Conservation (phyloP, 2,113 vertebrate genomes). For the Gymnobelideus leadbeateri region DNA sequence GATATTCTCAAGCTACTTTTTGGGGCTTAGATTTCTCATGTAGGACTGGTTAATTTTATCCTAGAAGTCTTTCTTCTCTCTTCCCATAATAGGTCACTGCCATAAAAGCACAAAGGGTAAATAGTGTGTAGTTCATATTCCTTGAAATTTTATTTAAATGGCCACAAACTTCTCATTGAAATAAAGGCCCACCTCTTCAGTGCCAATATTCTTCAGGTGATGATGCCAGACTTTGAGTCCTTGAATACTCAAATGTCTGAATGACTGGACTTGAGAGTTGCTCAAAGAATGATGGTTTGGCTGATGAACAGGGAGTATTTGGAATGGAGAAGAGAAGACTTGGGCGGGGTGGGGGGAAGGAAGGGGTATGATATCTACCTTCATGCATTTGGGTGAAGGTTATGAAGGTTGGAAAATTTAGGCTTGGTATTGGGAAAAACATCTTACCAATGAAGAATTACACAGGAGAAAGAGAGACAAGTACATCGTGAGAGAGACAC, state of each 20-base stretch:
- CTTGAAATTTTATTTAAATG: neutral
- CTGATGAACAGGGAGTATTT: neutral
- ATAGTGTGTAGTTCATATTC: neutral
- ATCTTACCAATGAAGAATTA: neutral
- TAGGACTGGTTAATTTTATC: too few relatives aligned
- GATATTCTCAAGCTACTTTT: too few relatives aligned
- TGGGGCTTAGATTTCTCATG: too few relatives aligned
- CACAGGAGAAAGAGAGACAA: neutral
- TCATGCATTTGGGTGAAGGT: neutral
- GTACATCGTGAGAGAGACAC: neutral
- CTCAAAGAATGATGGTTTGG: neutral
- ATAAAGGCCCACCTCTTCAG: neutral
- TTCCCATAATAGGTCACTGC: too few relatives aligned
- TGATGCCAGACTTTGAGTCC: neutral
- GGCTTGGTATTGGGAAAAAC: neutral
- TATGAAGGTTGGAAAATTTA: neutral
- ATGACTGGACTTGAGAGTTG: neutral
- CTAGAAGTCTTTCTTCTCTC: too few relatives aligned
- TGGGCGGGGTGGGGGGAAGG: too few relatives aligned
- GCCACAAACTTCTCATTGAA: neutral
- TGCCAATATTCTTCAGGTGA: neutral
- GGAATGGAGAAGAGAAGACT: neutral
- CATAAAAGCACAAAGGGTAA: too few relatives aligned
- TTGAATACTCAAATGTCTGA: neutral
- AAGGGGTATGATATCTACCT: neutral